Evolutionary conservation across 2,113 vertebrate genomes (phyloP).

Genomic region (Phylloscopus trochiloides): DNA sequence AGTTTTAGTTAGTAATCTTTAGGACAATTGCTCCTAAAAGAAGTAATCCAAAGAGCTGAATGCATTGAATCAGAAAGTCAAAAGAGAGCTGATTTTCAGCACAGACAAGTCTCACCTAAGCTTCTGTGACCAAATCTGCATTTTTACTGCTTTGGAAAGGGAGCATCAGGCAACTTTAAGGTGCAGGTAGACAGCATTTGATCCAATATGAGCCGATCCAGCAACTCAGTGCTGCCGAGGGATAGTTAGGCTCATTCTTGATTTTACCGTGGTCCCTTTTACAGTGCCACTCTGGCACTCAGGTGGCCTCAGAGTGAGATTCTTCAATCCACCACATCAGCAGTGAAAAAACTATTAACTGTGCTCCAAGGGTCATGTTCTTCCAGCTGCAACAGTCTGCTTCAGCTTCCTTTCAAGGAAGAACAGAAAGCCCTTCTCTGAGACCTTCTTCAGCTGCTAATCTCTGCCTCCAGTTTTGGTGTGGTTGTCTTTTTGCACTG

Average conservation of each 20-base stretch:
- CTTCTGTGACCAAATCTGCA: background rate
- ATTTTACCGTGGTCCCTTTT: background rate
- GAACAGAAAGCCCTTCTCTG: background rate
- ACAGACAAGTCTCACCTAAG: background rate
- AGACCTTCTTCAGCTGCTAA: background rate
- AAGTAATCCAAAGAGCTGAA: background rate
- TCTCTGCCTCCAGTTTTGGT: background rate
- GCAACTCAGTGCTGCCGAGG: background rate
- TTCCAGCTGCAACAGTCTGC: background rate
- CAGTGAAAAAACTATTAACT: background rate
- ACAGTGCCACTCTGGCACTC: background rate
- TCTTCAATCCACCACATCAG: background rate
- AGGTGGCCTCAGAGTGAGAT: background rate
- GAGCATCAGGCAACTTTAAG: background rate
- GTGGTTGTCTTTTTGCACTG: background rate
- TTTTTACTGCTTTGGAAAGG: background rate
- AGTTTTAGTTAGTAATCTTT: background rate
- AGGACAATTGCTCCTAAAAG: background rate
- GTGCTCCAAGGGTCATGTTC: background rate
- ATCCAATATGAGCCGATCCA: background rate
- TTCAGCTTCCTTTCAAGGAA: background rate
- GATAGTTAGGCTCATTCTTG: background rate
- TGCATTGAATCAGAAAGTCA: background rate
- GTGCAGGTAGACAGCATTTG: background rate
- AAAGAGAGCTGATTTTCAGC: background rate